Percentiles rank a stretch among this genome's conserved stretches.
Conservation (phyloP, 1,140 invertebrate genomes). For the Drosophila mojavensis region DNA sequence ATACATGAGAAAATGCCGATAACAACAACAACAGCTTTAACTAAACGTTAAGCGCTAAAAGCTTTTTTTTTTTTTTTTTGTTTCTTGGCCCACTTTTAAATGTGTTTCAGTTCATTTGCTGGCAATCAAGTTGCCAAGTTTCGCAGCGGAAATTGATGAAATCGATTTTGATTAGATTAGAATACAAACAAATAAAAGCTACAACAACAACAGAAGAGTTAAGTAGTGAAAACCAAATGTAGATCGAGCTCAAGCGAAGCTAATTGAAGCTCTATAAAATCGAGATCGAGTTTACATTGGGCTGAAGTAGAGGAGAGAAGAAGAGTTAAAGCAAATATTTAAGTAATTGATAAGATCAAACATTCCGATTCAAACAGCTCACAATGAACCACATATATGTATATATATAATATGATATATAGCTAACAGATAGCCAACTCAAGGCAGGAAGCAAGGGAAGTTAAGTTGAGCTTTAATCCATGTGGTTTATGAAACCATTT, state of each 20-base stretch:
- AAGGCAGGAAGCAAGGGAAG: too few species aligned
- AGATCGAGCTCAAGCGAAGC: neutral
- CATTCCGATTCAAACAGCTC: too few species aligned
- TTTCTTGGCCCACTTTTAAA: constrained; percentile 42
- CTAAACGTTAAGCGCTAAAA: constrained; percentile 49
- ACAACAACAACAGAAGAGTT: neutral
- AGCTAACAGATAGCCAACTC: too few species aligned
- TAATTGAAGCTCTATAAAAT: neutral
- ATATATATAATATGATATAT: too few species aligned
- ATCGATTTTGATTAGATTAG: constrained; percentile 56
- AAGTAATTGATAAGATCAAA: too few species aligned
- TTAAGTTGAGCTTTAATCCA: too few species aligned
- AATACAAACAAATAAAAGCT: constrained; percentile 12
- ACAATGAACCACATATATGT: too few species aligned
- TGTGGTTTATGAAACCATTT: too few species aligned
- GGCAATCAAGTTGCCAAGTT: constrained; percentile 47
- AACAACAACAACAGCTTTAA: constrained; percentile 15
- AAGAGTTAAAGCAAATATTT: too few species aligned
- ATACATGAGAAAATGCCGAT: constrained; percentile 24
- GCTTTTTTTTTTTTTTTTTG: constrained; percentile 10
- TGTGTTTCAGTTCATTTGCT: constrained; percentile 33
- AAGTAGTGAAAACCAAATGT: neutral
- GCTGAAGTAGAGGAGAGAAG: too few species aligned
- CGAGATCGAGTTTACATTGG: neutral
- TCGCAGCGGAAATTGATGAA: constrained; percentile 48